Conservation (phyloP, 2,113 vertebrate genomes). For the Poecilia latipinna region DNA sequence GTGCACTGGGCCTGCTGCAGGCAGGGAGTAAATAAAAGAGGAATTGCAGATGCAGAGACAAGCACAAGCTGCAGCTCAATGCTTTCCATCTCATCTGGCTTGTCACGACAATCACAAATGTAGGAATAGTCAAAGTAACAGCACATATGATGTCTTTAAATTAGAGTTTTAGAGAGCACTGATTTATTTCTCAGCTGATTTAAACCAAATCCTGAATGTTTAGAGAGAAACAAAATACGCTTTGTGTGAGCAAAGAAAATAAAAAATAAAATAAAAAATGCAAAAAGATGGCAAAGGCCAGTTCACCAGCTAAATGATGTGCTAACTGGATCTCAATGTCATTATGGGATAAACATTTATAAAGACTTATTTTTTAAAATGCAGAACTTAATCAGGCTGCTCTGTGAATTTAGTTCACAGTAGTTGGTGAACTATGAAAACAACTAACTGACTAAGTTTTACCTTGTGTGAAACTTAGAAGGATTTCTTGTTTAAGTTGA, state of each 20-base stretch:
- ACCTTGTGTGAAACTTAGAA: no score
- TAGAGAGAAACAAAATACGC: neutral
- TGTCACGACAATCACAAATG: neutral
- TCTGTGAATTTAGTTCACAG: no score
- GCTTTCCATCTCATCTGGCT: neutral
- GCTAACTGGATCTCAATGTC: no score
- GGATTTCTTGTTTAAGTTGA: no score
- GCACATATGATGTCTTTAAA: neutral
- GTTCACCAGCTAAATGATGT: no score
- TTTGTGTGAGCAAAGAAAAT: neutral
- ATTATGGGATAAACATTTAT: no score
- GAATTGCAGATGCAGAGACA: neutral
- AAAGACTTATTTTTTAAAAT: no score
- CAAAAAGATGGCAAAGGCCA: no score
- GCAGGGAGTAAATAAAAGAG: neutral
- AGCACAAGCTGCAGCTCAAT: neutral
- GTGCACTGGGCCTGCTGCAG: neutral
- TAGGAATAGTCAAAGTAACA: neutral
- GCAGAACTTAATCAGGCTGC: no score
- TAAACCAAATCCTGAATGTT: neutral
- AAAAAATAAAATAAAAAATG: neutral
- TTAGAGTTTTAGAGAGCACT: neutral
- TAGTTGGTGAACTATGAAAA: no score
- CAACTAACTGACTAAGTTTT: no score
- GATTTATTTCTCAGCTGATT: neutral